These are phyloP conservation scores for Lymantria dispar DNA, from an alignment of 2,888 invertebrate genomes.

Conservation along the genomic window DNA sequence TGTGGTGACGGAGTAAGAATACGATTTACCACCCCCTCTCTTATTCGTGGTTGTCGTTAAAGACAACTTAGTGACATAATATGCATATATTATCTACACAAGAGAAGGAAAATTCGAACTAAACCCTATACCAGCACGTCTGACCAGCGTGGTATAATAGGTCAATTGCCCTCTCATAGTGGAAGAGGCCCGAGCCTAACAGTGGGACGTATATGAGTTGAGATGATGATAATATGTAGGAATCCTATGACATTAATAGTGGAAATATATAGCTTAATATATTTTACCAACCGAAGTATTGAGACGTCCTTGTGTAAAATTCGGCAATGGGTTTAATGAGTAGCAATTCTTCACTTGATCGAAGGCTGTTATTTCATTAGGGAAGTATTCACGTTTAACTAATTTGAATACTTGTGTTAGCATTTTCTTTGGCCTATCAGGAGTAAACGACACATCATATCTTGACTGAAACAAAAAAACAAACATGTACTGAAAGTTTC, in stretches of 20 bases:
- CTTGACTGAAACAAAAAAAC: slow-evolving; percentile 81
- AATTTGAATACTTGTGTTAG: slow-evolving; percentile 72
- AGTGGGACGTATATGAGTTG: too few species aligned
- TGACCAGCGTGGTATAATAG: too few species aligned
- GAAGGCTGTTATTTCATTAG: slow-evolving; percentile 83
- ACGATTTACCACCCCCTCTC: too few species aligned
- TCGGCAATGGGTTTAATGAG: slow-evolving; percentile 66
- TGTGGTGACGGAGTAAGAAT: too few species aligned
- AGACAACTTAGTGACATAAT: too few species aligned
- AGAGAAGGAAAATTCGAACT: too few species aligned
- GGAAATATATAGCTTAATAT: background rate
- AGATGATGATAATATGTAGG: too few species aligned
- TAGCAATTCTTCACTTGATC: slow-evolving; percentile 89
- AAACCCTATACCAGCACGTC: too few species aligned
- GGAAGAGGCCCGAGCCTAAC: too few species aligned
- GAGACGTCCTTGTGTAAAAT: slow-evolving; percentile 42
- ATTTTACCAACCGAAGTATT: slow-evolving; percentile 41
- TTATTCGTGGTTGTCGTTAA: too few species aligned
- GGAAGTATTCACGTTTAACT: slow-evolving; percentile 55
- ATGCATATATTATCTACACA: too few species aligned
- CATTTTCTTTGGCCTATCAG: slow-evolving; percentile 86
- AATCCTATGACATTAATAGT: background rate
- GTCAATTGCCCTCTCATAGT: too few species aligned
- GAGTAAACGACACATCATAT: slow-evolving; percentile 90
- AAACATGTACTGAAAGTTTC: slow-evolving; percentile 45